Conservation (phyloP, 2,113 vertebrate species). For the Laticauda laticaudata region DNA sequence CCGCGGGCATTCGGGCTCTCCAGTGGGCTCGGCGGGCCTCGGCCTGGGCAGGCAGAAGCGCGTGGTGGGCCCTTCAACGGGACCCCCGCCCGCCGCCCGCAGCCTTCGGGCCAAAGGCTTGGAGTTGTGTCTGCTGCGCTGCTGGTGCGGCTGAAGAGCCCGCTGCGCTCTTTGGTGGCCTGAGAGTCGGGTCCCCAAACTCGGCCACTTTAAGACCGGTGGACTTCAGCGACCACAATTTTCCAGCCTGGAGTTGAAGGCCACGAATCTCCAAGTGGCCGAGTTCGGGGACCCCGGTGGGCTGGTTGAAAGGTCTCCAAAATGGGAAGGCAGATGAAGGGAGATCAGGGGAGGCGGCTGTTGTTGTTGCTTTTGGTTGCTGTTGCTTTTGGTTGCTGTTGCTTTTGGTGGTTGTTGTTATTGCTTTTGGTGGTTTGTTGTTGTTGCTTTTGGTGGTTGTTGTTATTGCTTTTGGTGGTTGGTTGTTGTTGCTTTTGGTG, state of each 20-base stretch:
- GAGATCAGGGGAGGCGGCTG: background rate
- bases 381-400: no score
- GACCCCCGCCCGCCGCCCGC: no score
- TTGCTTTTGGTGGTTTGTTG: no score
- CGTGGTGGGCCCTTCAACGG: background rate
- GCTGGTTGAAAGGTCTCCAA: accelerated
- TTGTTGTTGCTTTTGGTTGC: no score
- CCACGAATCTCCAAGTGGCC: no score
- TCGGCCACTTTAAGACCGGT: no score
- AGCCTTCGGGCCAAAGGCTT: background rate
- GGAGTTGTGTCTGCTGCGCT: background rate
- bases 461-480: background rate
- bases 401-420: no score
- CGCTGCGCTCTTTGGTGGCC: no score
- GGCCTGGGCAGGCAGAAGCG: background rate
- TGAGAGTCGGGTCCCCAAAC: no score
- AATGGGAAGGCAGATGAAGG: background rate
- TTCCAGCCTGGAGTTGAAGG: no score
- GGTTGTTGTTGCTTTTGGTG: background rate
- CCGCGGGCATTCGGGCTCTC: background rate
- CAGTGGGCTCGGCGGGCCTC: background rate
- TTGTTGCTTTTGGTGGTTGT: background rate
- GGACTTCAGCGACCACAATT: no score
- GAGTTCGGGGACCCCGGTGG: no score
- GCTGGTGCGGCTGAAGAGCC: background rate